Base-by-base conservation (phyloP, 2,888 invertebrate genomes). In the Hemistola chrysoprasaria region DNA sequence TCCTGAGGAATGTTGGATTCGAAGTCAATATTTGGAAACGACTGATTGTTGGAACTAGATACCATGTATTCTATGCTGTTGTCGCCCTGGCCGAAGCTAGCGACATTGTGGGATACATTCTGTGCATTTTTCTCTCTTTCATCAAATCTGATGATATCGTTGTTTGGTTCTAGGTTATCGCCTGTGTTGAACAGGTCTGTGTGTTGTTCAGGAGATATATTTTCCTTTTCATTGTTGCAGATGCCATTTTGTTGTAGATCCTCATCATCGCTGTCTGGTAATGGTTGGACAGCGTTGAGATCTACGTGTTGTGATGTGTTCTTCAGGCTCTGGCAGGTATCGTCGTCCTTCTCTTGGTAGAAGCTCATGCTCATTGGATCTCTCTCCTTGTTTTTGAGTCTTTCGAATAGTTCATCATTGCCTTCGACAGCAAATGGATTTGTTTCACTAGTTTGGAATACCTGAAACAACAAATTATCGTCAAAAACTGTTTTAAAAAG, bases 331-430 rank as follows among this genome's bases (percentile, higher is more conserved):
- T 88, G 88, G 62, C 85, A 84, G 1, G 87, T 86, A 47, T 90
- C 90, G 53, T 90, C 90, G 56, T 90, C 90, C 62, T 91, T 90
- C 59, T 92, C 91, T 60, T 91, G 91, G 61, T 92, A 92, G 67
- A 92, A 92, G 37, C 92, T 92, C 91, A 91, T 91, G 49, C 91
- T 91, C 92, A 92, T 92, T 8, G 92, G 92, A 76, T 92, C 92
- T 41, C 90, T 77, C 62, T 91, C 91, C 63, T 91, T 91, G 54
- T 85, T 90, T 69, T 89, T 89, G 49, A 88, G 74, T 54, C 89
- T 80, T 70, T 89, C 85, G 57, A 87, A 80, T 37, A 89, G 64
- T 63, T 85, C 89, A 54, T 89, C 84, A 59, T 86, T 81, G 30
- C 73, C 76, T 50, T 87, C 88, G 36, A 65, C 56, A n/a, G 76